Evolutionary conservation across 2,113 vertebrate genomes (phyloP), one percentile per base, ranked within the genome.

Genomic region (Trematomus loennbergii): DNA sequence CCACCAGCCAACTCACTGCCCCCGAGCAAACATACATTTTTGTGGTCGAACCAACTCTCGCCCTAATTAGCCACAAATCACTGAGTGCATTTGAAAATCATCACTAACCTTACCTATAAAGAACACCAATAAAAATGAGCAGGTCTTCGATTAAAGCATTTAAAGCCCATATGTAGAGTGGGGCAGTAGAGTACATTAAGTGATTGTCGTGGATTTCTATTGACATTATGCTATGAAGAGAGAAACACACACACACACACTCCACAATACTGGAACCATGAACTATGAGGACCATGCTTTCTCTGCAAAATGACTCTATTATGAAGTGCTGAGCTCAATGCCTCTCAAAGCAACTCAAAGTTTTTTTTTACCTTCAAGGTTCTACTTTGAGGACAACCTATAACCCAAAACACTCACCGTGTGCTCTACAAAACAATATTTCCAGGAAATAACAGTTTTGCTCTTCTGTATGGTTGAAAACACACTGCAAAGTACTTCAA

Each of bases 61-160:
- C 45, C 72, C 84, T 88, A 91, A 94, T 92, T 82, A 89, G 87
- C 74, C 85, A 87, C 90, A 91, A 93, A 92, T 90, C 89, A 92
- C 84, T 7, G 75, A 84, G 89, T 91, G 86, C 91, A 87, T 91
- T 88, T 91, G 84, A 90, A 91, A 92, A 91, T 87, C 87, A 92
- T 93, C 88, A 76, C 86, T 75, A 85, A 81, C 75, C 86, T 89
- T 82, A 88, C 85, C 85, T 79, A 92, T 89, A 93, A 93, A 93
- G 88, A 92, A 92, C 83, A 84, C 57, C 88, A 87, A 89, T 93
- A 92, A 91, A 92, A 91, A 93, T 90, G 81, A 90, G 82, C 79
- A 88, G 72, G 25, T 82, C 79, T 91, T 91, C 77, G 88, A 94
- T 90, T 87, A 78, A 87, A 87, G 86, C 83, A 58, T 90, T 91